phyloP scores from a whole-genome alignment of 2,113 vertebrate genomes.

The Trematocara variabile region DNA sequence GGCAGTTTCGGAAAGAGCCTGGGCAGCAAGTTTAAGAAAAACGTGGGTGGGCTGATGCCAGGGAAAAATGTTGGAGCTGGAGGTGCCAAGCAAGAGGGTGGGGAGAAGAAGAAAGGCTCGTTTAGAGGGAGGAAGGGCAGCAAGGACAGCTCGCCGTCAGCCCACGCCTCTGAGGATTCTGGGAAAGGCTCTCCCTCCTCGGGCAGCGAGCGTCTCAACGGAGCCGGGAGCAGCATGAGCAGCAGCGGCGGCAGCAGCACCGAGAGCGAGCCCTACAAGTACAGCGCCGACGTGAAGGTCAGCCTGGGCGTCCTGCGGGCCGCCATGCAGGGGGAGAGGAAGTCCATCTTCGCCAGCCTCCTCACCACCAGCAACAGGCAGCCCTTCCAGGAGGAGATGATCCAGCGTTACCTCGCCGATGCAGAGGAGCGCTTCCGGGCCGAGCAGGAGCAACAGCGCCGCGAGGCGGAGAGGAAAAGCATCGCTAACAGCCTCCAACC shows the following conservation, averaged over 20 bases:
- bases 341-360: slow-evolving; percentile 85
- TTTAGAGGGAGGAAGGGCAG: slow-evolving; percentile 82
- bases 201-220: slow-evolving; percentile 58
- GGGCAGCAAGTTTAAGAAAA: slow-evolving; percentile 94
- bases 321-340: slow-evolving; percentile 92
- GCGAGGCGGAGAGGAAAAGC: slow-evolving; percentile 80
- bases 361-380: slow-evolving; percentile 89
- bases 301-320: slow-evolving; percentile 86
- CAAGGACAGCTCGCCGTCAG: slow-evolving; percentile 78
- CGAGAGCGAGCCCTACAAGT: slow-evolving; percentile 75
- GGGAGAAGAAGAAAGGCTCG: slow-evolving; percentile 89
- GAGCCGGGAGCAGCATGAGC: slow-evolving; percentile 53
- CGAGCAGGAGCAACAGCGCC: slow-evolving; percentile 84
- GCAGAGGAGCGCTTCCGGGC: slow-evolving; percentile 86
- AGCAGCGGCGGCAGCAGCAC: slow-evolving; percentile 61
- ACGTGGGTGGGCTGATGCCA: slow-evolving; percentile 93
- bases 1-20: slow-evolving; percentile 95
- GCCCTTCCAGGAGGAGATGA: slow-evolving; percentile 98
- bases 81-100: slow-evolving; percentile 71
- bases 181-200: slow-evolving; percentile 76
- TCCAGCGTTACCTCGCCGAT: slow-evolving; percentile 87
- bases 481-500: slow-evolving; percentile 26
- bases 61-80: slow-evolving; percentile 71
- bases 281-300: slow-evolving; percentile 86
- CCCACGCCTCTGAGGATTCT: slow-evolving; percentile 75